Base-by-base conservation (phyloP, 1,140 invertebrate genomes). In the Parapsyche elsis region DNA sequence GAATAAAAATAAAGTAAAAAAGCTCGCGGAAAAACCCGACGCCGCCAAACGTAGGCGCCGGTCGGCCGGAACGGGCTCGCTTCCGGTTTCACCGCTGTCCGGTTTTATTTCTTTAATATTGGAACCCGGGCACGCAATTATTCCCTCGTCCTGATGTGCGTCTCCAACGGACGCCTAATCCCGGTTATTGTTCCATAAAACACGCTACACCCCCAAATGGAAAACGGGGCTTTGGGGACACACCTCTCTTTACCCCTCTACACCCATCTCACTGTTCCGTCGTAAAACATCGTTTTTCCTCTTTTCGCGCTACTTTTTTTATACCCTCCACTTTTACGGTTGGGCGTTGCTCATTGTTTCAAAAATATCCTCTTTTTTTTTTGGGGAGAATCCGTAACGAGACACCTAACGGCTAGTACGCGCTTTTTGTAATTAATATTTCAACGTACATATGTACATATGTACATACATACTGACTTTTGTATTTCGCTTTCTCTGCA, bases 121-220 rank as follows among this genome's bases (percentile, higher is more conserved):
- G 67, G 67, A 16, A 38, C 30, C 30, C 30, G 30, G 30, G 30
- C 30, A 38, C 30, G 30, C 57, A 44, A 38, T 38, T 38, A 23
- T 74, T 16, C 44, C 30, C 30, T 38, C 30, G 30, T 38, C 30
- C 30, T 38, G 30, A 38, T 12, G 71, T 16, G 26, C 71, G 45
- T 59, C 53, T 38, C 16, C 53, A 16, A n/a, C 23, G 45, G 19
- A 53, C 74, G 16, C 74, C n/a, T 76, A 76, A 76, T 76, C 53
- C 74, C 30, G 19, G 74, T 61, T 76, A 61, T 76, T 76, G 74
- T 24, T 21, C 74, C 24, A 76, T 59, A 61, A 76, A 74, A 53
- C 45, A 74, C 45, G 21, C 30, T 59, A 76, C 30, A 49, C 19
- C 16, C 57, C 57, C 57, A 21, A 61, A 61, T 21, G 57, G 57